Evolutionary conservation across 2,113 vertebrate genomes (phyloP), one percentile per base, ranked within the genome.

Genomic region (Rutilus rutilus): DNA sequence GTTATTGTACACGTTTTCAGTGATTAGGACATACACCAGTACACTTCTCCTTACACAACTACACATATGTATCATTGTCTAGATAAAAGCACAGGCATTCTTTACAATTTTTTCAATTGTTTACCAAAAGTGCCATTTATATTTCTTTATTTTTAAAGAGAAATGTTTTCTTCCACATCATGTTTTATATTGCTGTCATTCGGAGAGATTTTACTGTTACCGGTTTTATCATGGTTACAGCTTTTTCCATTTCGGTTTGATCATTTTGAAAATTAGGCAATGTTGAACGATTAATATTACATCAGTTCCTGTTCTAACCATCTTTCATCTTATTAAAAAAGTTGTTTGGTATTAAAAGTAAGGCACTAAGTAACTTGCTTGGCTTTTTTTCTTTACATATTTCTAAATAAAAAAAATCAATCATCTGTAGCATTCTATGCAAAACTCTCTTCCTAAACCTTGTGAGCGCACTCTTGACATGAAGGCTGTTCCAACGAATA

Each of bases 51-150:
- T 52, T 78, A 54, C 50, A 57, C 17, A 33, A 30, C 75, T 36
- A 27, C 6, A 42, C 21, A 42, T 42, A 79, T 45, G 25, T 79
- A 62, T 25, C 57, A 42, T 45, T 60, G 36, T 62, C 54, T 47
- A 79, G 77, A 45, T 33, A 5, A 82, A 82, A 82, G 19, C 62
- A 69, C 62, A 82, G 45, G 8, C 25, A 47, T 81, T 60, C 2
- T 30, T 64, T 3, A 39, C 6, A 2, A 4, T 9, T 33, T 47
- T 21, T 71, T 39, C 45, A 71, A n/a, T 19, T 25, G 19, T 69
- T 83, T 83, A 36, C 67, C 50, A 74, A 59, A 83, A 83, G 67
- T 83, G 33, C 65, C 47, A 74, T 83, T 69, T 82, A 30, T 62
- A 79, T 81, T 69, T 82, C 14, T 67, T 82, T 52, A n/a, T 82